A percentile compares a stretch with the other conserved stretches of the same genome.
Evolutionary conservation across 2,888 invertebrate species (phyloP).

Genomic region (Electrophaes corylata): DNA sequence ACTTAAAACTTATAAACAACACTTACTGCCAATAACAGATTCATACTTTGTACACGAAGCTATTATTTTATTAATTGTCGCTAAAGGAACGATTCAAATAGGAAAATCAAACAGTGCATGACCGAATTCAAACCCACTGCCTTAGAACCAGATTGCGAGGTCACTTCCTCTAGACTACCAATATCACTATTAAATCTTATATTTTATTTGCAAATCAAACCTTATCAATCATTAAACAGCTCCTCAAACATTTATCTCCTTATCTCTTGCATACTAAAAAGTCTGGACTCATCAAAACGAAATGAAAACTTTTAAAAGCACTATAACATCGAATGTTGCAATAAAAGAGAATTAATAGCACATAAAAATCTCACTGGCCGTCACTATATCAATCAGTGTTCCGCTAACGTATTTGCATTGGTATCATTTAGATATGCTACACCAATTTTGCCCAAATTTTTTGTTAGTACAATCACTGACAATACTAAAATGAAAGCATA

Average conservation of each 20-base stretch:
- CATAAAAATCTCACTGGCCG: constrained; percentile 46
- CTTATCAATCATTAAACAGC: constrained; percentile 20
- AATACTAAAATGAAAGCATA: neutral
- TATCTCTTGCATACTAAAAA: constrained; percentile 35
- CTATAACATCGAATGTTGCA: constrained; percentile 39
- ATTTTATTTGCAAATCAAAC: constrained; percentile 9
- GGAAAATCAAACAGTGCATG: too few species aligned
- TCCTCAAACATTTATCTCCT: constrained; percentile 26
- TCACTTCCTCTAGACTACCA: too few species aligned
- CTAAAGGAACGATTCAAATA: too few species aligned
- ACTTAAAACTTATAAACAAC: too few species aligned
- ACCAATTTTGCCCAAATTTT: constrained; percentile 50
- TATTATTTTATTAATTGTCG: too few species aligned
- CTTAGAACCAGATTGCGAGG: too few species aligned
- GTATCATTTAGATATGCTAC: constrained; percentile 56
- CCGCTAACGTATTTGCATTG: constrained; percentile 56
- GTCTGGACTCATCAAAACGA: constrained; percentile 29
- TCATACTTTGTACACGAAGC: too few species aligned
- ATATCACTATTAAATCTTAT: neutral
- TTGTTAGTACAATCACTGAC: constrained; percentile 18
- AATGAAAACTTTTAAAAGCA: constrained; percentile 38
- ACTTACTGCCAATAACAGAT: too few species aligned
- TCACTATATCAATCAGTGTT: constrained; percentile 44
- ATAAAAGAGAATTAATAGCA: constrained; percentile 49
- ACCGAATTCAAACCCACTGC: too few species aligned